These are phyloP conservation scores for Andrena hattorfiana DNA, from an alignment of 2,888 invertebrate genomes.

Conservation along the genomic window DNA sequence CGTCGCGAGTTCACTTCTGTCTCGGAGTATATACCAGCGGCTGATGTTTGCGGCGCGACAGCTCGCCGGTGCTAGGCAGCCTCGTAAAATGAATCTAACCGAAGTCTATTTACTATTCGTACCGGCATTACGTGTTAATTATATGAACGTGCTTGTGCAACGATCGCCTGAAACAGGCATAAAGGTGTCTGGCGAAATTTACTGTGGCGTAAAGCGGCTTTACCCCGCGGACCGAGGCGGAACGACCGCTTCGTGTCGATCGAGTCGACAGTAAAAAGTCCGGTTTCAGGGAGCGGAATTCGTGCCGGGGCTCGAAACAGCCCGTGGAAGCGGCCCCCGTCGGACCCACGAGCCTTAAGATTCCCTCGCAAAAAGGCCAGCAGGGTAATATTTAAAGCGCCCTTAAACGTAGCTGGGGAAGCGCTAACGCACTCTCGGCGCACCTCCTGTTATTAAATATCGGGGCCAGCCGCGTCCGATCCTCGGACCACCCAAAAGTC, in stretches of 20 bases:
- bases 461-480: conserved; percentile 37
- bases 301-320: background rate
- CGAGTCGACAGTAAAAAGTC: conserved; percentile 36
- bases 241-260: background rate
- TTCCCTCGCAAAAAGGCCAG: background rate
- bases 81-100: conserved; percentile 15
- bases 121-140: conserved; percentile 48
- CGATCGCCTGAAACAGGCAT: background rate
- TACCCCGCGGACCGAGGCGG: conserved; percentile 1
- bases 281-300: background rate
- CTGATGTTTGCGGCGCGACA: background rate
- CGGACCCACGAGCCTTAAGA: background rate
- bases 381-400: conserved; percentile 61
- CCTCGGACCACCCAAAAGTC: conserved; percentile 78
- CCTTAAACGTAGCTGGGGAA: conserved; percentile 69
- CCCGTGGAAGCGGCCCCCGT: background rate
- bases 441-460: conserved; percentile 76
- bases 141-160: conserved; percentile 4
- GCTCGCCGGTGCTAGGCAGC: background rate
- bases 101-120: conserved; percentile 4
- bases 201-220: conserved; percentile 32
- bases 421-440: conserved; percentile 64
- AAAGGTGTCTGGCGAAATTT: conserved; percentile 39
- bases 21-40: background rate
- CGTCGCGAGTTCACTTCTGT: background rate